Percentiles rank a stretch among this genome's conserved stretches.
phyloP scores from a whole-genome alignment of 1,140 invertebrate genomes.

The Ceratina calcarata region DNA sequence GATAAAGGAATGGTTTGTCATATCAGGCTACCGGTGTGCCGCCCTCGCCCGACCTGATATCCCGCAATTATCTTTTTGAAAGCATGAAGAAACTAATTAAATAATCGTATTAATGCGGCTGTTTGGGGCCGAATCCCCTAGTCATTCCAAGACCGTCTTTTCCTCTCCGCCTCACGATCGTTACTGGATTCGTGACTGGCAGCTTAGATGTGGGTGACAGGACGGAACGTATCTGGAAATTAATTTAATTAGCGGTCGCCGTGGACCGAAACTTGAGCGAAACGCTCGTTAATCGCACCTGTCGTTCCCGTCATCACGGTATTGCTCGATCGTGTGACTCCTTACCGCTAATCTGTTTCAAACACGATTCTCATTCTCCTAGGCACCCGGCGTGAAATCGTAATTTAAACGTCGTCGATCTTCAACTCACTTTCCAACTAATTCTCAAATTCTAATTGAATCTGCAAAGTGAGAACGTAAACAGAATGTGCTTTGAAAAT shows the following conservation, averaged over 20 bases:
- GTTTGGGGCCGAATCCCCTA: constrained; percentile 39
- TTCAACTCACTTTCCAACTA: too few relatives aligned
- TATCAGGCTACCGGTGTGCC: too few relatives aligned
- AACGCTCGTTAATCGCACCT: constrained; percentile 77
- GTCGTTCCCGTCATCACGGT: constrained; percentile 60
- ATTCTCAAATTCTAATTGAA: too few relatives aligned
- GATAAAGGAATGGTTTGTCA: too few relatives aligned
- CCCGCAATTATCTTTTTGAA: neutral
- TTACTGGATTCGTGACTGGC: constrained; percentile 45
- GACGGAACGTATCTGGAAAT: constrained; percentile 66
- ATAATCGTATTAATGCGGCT: constrained; percentile 32
- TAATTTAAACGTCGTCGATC: too few relatives aligned
- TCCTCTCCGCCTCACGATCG: neutral
- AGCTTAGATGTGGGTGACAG: constrained; percentile 42
- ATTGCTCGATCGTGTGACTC: too few relatives aligned
- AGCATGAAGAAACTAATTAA: constrained; percentile 29
- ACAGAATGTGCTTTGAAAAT: too few relatives aligned
- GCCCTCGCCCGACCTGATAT: too few relatives aligned
- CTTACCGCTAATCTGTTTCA: too few relatives aligned
- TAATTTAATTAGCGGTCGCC: constrained; percentile 79
- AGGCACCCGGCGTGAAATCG: too few relatives aligned
- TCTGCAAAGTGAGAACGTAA: too few relatives aligned
- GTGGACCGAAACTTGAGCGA: constrained; percentile 68
- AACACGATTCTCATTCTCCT: too few relatives aligned
- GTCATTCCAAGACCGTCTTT: constrained; percentile 26